A percentile compares a stretch with the other conserved stretches of the same genome.
phyloP scores from a whole-genome alignment of 2,888 invertebrate genomes.

The Harpalus rufipes region DNA sequence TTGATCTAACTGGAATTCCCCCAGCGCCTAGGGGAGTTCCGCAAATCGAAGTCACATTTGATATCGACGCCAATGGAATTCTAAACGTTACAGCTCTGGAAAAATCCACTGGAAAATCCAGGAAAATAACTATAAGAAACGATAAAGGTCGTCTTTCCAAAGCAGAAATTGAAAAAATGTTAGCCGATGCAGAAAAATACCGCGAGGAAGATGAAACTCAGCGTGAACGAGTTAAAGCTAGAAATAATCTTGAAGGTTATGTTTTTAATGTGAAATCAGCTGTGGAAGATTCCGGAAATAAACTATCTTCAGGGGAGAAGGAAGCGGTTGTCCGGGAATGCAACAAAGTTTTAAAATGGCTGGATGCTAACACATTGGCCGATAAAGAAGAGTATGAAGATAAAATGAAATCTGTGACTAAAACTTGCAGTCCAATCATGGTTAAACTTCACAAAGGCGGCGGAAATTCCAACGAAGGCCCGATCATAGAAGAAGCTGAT shows the following conservation, averaged over 20 bases:
- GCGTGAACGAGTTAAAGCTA: slow-evolving; percentile 83
- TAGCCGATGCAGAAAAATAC: slow-evolving; percentile 86
- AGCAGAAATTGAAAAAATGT: slow-evolving; percentile 90
- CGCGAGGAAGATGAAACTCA: slow-evolving; percentile 86
- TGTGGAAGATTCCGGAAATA: slow-evolving; percentile 82
- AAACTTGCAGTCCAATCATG: slow-evolving; percentile 81
- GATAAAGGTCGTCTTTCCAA: slow-evolving; percentile 90
- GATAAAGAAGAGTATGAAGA: slow-evolving; percentile 84
- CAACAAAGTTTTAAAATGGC: slow-evolving; percentile 84
- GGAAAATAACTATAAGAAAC: slow-evolving; percentile 90
- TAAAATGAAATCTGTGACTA: slow-evolving; percentile 81
- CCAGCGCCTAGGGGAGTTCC: slow-evolving; percentile 79
- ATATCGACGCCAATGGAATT: slow-evolving; percentile 88
- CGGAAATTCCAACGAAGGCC: slow-evolving; percentile 71
- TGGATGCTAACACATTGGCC: slow-evolving; percentile 84
- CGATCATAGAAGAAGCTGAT: slow-evolving; percentile 76
- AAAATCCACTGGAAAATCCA: slow-evolving; percentile 81
- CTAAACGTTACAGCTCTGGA: slow-evolving; percentile 79
- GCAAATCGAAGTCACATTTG: slow-evolving; percentile 82
- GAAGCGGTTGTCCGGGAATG: slow-evolving; percentile 77
- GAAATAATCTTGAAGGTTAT: slow-evolving; percentile 87
- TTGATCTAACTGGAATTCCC: slow-evolving; percentile 79
- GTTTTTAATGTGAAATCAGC: slow-evolving; percentile 85
- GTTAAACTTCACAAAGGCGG: slow-evolving; percentile 77
- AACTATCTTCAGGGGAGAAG: slow-evolving; percentile 79